A percentile compares a stretch with the other conserved stretches of the same genome.
Conservation (phyloP, 1,140 invertebrate genomes). For the Elysia chlorotica region DNA sequence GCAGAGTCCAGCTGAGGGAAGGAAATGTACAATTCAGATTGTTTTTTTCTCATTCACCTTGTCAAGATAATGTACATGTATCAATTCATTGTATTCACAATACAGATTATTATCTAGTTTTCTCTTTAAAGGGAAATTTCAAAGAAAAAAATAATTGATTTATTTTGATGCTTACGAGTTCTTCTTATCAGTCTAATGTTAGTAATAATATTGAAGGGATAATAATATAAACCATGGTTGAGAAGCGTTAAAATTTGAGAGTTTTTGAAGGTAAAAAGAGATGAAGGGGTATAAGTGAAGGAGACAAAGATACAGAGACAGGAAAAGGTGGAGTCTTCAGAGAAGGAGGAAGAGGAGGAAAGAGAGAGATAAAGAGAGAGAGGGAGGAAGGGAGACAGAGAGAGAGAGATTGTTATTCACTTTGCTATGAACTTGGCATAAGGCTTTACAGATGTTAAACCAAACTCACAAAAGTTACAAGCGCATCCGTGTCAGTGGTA, state of each 20-base stretch:
- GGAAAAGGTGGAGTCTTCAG: no score
- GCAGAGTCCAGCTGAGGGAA: background rate
- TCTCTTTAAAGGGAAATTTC: background rate
- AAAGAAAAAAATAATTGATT: background rate
- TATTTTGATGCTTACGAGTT: background rate
- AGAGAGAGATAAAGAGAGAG: background rate
- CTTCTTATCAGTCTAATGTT: background rate
- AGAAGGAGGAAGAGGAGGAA: background rate
- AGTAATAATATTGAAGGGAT: background rate
- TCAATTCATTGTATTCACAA: no score
- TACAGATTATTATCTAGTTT: background rate
- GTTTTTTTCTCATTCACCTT: background rate
- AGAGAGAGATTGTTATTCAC: background rate
- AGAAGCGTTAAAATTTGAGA: background rate
- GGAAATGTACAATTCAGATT: background rate
- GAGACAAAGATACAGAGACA: background rate
- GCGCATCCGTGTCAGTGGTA: background rate
- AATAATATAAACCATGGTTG: background rate
- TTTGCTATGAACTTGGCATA: background rate
- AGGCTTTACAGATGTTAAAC: background rate
- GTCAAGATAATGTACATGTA: no score
- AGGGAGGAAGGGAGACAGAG: background rate
- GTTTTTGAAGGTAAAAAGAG: background rate
- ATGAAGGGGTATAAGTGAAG: background rate
- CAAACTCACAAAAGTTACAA: conserved; percentile 24